Conservation (phyloP, 2,113 vertebrate genomes). For the Myotis davidii region DNA sequence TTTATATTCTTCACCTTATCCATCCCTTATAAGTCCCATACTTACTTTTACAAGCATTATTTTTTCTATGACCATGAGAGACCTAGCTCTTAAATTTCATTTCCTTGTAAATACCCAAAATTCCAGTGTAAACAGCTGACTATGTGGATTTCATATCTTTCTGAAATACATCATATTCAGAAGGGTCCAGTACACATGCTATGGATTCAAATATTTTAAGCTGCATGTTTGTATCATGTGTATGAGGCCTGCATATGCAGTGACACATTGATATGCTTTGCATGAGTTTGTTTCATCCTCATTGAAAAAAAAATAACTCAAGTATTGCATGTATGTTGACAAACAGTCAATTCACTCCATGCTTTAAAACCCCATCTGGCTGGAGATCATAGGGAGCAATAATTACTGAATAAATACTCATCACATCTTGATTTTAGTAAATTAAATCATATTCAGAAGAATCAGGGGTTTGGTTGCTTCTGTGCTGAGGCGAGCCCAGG, state of each 20-base stretch:
- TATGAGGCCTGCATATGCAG: conserved; percentile 17
- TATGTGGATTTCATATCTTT: conserved; percentile 38
- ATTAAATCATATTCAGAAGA: neutral
- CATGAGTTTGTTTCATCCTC: neutral
- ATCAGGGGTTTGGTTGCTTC: neutral
- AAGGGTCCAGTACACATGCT: neutral
- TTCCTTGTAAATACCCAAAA: neutral
- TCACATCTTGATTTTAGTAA: neutral
- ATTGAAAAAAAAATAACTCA: conserved; percentile 34
- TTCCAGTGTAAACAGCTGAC: conserved; percentile 35
- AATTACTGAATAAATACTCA: neutral
- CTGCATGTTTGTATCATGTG: conserved; percentile 11
- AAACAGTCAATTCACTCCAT: conserved; percentile 5
- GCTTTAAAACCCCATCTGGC: conserved; percentile 12
- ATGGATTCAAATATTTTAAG: neutral
- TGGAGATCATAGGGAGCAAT: neutral
- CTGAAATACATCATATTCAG: neutral
- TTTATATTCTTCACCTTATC: neutral
- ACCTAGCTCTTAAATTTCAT: neutral
- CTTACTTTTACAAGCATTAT: conserved; percentile 31
- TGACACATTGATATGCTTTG: neutral
- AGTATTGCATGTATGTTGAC: neutral
- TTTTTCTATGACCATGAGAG: conserved; percentile 40
- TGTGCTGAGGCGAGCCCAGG: neutral
- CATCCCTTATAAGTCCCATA: neutral